phyloP scores from a whole-genome alignment of 2,888 invertebrate species.

The Halictus quadricinctus region DNA sequence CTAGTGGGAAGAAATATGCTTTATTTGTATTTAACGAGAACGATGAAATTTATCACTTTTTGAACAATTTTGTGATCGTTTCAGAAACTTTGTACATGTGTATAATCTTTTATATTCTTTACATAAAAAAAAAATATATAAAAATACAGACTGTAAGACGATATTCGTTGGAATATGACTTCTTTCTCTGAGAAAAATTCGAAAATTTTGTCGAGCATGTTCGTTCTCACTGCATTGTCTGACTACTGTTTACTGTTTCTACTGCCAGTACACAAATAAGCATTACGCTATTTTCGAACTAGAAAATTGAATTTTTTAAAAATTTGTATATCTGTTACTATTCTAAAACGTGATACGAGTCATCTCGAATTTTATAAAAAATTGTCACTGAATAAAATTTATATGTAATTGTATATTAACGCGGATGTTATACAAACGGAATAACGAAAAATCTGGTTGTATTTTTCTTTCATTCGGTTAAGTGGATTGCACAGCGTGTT shows the following conservation, averaged over 20 bases:
- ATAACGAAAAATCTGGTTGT: not conserved
- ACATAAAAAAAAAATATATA: too few relatives aligned
- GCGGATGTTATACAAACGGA: not conserved
- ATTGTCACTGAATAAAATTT: not conserved
- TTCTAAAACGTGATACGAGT: not conserved
- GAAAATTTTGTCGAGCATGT: not conserved
- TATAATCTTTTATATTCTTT: too few relatives aligned
- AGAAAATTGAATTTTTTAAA: not conserved
- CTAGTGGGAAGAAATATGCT: not conserved
- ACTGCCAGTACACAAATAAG: not conserved
- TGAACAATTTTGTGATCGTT: not conserved
- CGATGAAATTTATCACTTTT: not conserved
- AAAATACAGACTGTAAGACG: not conserved
- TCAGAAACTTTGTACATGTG: too few relatives aligned
- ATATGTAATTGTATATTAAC: not conserved
- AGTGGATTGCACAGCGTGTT: not conserved
- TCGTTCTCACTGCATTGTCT: not conserved
- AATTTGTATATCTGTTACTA: not conserved
- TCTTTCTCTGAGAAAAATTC: not conserved
- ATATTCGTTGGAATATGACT: not conserved
- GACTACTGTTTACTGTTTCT: not conserved
- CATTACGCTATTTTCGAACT: not conserved
- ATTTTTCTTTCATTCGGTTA: not conserved
- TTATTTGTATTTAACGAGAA: not conserved
- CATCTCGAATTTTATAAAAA: not conserved